phyloP scores from a whole-genome alignment of 1,140 invertebrate species.

The Pentalonia nigronervosa region DNA sequence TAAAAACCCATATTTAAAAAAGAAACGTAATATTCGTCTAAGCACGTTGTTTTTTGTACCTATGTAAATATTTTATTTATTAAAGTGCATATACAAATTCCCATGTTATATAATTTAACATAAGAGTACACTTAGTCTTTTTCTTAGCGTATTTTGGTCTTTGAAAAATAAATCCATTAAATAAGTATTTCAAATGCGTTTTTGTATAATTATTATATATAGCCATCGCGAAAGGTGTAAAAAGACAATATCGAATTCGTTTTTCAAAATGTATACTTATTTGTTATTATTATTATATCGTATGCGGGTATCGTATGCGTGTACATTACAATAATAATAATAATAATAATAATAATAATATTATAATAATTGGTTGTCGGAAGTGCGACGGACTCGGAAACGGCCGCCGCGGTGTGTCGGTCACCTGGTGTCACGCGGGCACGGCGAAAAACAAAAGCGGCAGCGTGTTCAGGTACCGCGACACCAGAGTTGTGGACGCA shows the following conservation, averaged over 20 bases:
- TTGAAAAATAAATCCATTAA: not conserved
- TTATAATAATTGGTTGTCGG: not conserved
- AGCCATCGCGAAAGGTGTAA: not conserved
- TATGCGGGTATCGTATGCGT: not conserved
- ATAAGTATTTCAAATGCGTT: no score
- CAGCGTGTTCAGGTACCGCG: slow-evolving; percentile 36
- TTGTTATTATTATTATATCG: no score
- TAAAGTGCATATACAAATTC: not conserved
- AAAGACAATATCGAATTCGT: not conserved
- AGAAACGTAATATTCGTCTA: not conserved
- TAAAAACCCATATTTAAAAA: no score
- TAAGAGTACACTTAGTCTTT: not conserved
- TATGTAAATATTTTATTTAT: not conserved
- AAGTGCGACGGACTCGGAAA: slow-evolving; percentile 14
- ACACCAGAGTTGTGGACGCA: not conserved
- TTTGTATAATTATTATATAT: not conserved
- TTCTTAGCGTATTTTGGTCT: not conserved
- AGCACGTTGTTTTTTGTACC: not conserved
- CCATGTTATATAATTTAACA: no score
- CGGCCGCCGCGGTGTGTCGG: not conserved
- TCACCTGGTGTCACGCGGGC: slow-evolving; percentile 15
- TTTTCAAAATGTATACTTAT: not conserved
- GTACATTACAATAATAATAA: not conserved
- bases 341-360: not conserved
- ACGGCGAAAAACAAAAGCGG: slow-evolving; percentile 45